These are phyloP conservation scores for Enteromius treurensis DNA, from an alignment of 2,797 vertebrate genomes.

Conservation along the genomic window DNA sequence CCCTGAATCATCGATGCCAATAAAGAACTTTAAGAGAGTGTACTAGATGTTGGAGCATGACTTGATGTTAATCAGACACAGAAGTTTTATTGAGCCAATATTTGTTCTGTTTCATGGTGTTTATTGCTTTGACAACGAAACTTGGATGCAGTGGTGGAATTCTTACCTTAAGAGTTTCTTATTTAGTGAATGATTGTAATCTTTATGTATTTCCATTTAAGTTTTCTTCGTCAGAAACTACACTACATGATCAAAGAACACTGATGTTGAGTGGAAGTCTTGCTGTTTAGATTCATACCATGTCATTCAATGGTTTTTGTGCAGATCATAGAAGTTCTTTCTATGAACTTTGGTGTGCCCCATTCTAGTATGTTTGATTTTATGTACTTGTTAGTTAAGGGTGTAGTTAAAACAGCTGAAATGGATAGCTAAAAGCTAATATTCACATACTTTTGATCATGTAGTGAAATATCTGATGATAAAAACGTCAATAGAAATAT, in stretches of 20 bases:
- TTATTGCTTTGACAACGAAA: not conserved
- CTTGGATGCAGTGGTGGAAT: slow-evolving; percentile 19
- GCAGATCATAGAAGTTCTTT: not conserved
- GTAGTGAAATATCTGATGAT: not conserved
- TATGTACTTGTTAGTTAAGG: not conserved
- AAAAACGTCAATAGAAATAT: not conserved
- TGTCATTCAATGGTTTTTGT: not conserved
- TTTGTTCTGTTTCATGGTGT: slow-evolving; percentile 11
- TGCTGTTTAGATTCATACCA: not conserved
- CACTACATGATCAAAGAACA: slow-evolving; percentile 9
- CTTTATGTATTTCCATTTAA: not conserved
- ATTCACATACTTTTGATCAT: not conserved
- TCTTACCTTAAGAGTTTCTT: slow-evolving; percentile 7
- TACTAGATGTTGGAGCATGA: not conserved
- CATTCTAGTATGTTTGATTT: not conserved
- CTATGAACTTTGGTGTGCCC: not conserved
- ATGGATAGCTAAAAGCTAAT: not conserved
- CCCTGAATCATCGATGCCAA: not conserved
- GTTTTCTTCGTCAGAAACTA: not conserved
- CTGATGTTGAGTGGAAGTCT: not conserved
- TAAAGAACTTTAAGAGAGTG: not conserved
- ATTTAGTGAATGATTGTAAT: not conserved
- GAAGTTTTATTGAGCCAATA: not conserved
- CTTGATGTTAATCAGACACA: not conserved
- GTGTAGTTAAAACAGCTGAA: not conserved